Evolutionary conservation across 2,797 vertebrate species (phyloP).

Genomic region (Enteromius afrohamiltoni): DNA sequence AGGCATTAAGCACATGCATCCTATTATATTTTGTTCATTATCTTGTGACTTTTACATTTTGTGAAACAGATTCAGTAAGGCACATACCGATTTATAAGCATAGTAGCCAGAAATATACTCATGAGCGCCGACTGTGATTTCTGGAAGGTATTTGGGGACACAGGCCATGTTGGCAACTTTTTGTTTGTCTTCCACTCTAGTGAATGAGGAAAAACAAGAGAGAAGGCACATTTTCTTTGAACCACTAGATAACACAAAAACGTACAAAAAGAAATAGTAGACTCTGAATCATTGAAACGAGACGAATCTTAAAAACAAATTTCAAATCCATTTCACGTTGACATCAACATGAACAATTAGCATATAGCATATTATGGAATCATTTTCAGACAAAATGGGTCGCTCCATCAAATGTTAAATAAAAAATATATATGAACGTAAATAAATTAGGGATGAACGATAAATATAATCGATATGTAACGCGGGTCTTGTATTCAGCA

Average conservation of each 20-base stretch:
- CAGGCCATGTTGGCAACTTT: slow-evolving; percentile 70
- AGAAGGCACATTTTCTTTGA: neutral
- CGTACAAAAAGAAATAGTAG: neutral
- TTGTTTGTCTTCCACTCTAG: slow-evolving; percentile 84
- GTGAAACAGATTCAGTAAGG: neutral
- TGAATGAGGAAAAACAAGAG: neutral
- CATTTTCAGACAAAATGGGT: no score
- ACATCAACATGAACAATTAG: no score
- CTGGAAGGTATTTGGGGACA: slow-evolving; percentile 84
- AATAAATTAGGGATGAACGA: no score
- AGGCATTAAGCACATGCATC: neutral
- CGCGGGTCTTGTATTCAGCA: no score
- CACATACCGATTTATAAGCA: slow-evolving; percentile 79
- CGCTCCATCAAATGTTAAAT: no score
- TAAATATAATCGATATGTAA: no score
- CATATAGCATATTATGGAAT: no score
- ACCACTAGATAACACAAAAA: neutral
- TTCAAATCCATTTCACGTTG: no score
- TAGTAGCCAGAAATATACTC: no score
- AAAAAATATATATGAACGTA: no score
- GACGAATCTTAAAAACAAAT: no score
- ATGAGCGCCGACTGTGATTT: slow-evolving; percentile 84
- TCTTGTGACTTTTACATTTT: neutral
- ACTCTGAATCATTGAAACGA: no score
- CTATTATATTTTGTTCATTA: neutral